Percentiles rank a stretch among this genome's conserved stretches.
These are phyloP conservation scores for Pseudomyrmex dendroicus DNA, from an alignment of 1,140 invertebrate species.

Conservation along the genomic window DNA sequence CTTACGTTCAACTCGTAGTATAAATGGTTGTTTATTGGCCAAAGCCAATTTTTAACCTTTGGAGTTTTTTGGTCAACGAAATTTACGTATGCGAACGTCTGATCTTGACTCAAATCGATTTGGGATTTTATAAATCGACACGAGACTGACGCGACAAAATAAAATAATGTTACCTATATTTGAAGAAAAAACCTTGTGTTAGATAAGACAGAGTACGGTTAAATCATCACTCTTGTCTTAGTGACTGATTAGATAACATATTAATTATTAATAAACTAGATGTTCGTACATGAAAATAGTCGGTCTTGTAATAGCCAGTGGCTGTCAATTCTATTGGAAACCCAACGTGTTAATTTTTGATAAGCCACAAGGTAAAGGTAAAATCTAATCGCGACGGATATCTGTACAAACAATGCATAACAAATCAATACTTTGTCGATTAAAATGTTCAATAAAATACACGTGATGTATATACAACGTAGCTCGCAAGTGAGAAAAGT, in stretches of 20 bases:
- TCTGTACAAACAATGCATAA: constrained; percentile 3
- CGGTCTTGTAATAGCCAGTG: background rate
- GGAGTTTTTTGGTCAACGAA: background rate
- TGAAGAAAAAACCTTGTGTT: background rate
- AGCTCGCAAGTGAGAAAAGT: background rate
- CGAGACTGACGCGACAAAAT: background rate
- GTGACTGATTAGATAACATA: constrained; percentile 28
- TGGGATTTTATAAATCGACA: background rate
- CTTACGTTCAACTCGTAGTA: background rate
- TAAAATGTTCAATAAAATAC: constrained; percentile 17
- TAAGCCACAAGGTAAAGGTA: background rate
- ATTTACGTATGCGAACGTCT: background rate
- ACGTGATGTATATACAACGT: background rate
- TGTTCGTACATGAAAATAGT: background rate
- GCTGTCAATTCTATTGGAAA: background rate
- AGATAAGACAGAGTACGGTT: constrained; percentile 14
- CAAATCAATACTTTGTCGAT: background rate
- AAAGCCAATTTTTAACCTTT: background rate
- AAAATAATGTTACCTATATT: background rate
- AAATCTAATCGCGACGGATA: background rate
- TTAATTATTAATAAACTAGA: constrained; percentile 14
- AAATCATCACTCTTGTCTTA: background rate
- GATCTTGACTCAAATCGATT: background rate
- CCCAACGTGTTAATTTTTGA: background rate
- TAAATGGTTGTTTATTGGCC: background rate